Base-by-base conservation (phyloP, 2,888 invertebrate species). In the Polylopha cassiicola region DNA sequence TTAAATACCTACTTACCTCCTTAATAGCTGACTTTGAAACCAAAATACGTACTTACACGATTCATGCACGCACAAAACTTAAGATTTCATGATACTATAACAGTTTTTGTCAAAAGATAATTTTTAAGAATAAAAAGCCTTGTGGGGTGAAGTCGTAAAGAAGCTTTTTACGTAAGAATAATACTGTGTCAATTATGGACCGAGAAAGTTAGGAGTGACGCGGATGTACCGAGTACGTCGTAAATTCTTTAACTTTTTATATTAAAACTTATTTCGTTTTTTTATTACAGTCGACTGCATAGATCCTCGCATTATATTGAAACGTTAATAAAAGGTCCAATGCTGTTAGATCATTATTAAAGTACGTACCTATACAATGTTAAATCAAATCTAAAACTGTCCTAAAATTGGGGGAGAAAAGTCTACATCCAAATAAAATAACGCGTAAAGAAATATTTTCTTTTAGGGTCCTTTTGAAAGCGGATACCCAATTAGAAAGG, bases 51-150 rank as follows among this genome's bases (percentile, higher is more conserved):
- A n/a, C 7, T n/a, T n/a, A n/a, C n/a, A n/a, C n/a, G n/a, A n/a
- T n/a, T n/a, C n/a, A n/a, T 16, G 15, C 13, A 27, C 27, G 32
- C 21, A 28, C 21, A n/a, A n/a, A n/a, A 9, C 34, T 67, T 58
- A 68, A 68, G 65, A 54, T 65, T 70, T 70, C 65, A 69, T 63
- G 62, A 39, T 54, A 53, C 49, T 55, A 61, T 67, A 67, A 57
- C 57, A 54, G 55, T 61, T 55, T 56, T 48, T 48, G 53, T 62
- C 57, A 57, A 56, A 50, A 58, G 55, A 68, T 65, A 64, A 71
- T 70, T 63, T 54, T 52, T 47, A 39, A 44, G 57, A 61, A 64
- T 60, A 60, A 65, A n/a, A 67, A 65, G 55, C 50, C 46, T 60
- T 58, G 54, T 42, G 47, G 48, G 52, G 49, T 51, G 45, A 46